Conservation (phyloP, 2,113 vertebrate genomes). For the Rhegmatorhina hoffmannsi region DNA sequence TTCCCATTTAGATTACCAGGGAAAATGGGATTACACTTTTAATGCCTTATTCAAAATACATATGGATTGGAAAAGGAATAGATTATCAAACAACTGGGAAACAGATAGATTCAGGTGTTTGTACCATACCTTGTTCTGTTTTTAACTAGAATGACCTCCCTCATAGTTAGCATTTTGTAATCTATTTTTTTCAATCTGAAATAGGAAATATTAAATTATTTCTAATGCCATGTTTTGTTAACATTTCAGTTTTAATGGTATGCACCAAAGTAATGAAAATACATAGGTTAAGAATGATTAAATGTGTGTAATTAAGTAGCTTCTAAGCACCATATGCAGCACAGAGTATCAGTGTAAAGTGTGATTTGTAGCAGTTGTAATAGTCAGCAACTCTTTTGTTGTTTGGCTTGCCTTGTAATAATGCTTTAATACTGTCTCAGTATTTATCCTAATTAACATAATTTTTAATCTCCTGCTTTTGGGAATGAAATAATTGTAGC, state of each 20-base stretch:
- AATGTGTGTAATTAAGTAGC: not conserved
- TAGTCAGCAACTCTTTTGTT: not conserved
- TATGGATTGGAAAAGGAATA: not conserved
- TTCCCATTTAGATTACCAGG: not conserved
- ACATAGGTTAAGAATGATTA: not conserved
- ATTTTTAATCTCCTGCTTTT: not conserved
- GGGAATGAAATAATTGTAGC: not conserved
- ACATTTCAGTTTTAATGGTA: not conserved
- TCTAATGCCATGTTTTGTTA: not conserved
- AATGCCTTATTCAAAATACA: not conserved
- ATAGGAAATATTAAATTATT: not conserved
- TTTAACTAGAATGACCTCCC: not conserved
- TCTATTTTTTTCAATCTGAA: not conserved
- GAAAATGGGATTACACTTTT: not conserved
- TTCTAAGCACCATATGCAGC: not conserved
- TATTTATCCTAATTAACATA: conserved; percentile 3
- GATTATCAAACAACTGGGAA: not conserved
- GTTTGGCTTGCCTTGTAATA: not conserved
- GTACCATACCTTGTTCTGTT: not conserved
- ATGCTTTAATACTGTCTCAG: not conserved
- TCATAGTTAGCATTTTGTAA: not conserved
- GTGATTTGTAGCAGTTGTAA: not conserved
- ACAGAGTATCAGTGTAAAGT: not conserved
- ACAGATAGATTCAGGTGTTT: not conserved
- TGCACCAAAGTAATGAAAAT: not conserved